Conservation (phyloP, 2,113 vertebrate genomes). For the Pachycephala philippinensis region DNA sequence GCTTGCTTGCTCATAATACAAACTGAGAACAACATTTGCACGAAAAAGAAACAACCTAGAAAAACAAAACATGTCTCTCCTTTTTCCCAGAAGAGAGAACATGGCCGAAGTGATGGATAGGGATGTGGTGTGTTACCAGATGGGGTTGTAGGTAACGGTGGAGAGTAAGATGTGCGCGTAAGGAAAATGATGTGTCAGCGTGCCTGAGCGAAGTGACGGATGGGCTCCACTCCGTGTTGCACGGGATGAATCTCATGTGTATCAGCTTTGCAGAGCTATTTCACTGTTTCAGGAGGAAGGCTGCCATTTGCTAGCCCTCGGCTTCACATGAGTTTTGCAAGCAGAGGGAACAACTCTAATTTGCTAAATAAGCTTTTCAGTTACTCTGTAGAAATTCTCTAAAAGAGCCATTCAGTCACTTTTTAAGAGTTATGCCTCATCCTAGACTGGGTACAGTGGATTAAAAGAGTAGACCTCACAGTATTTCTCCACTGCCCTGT, state of each 20-base stretch:
- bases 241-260: not conserved
- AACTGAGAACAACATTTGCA: conserved; percentile 13
- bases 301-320: not conserved
- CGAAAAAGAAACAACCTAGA: not conserved
- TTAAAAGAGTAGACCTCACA: not conserved
- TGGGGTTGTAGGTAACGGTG: not conserved
- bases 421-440: not conserved
- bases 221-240: not conserved
- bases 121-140: not conserved
- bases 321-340: not conserved
- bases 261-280: not conserved
- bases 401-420: not conserved
- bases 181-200: not conserved
- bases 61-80: not conserved
- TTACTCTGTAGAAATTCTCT: not conserved
- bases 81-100: not conserved
- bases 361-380: not conserved
- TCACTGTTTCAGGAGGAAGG: not conserved
- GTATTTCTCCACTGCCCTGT: not conserved
- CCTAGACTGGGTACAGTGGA: not conserved
- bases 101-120: not conserved
- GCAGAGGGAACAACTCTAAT: not conserved
- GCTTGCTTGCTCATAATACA: not conserved
- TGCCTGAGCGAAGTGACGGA: not conserved
- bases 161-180: not conserved